Percentiles rank a stretch among this genome's conserved stretches.
Evolutionary conservation across 1,140 invertebrate species (phyloP).

Genomic region (Dreissena rostriformis): DNA sequence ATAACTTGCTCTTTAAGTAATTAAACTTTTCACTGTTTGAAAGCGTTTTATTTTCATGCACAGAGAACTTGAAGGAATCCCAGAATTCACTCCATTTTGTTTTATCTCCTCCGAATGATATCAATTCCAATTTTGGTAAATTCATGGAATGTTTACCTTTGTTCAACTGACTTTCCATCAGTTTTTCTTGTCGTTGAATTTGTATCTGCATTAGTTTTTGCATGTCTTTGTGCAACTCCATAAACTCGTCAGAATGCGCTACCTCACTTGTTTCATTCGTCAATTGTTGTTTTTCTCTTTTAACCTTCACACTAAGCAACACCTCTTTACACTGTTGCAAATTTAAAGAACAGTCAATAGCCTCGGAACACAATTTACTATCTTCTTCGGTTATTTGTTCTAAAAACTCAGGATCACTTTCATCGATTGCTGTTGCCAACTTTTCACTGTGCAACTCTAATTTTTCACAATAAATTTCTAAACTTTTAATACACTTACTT

Average conservation of each 20-base stretch:
- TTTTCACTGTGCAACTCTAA: neutral
- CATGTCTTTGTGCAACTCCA: too few relatives aligned
- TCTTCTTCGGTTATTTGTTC: neutral
- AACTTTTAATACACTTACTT: neutral
- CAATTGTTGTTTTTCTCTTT: neutral
- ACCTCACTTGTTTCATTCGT: neutral
- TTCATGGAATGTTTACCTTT: slow-evolving; percentile 10
- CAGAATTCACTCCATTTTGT: slow-evolving; percentile 16
- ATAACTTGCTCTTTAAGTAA: slow-evolving; percentile 1
- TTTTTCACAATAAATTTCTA: neutral
- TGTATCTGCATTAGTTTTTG: neutral
- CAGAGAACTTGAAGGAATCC: neutral
- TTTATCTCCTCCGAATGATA: neutral
- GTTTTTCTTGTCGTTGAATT: slow-evolving; percentile 14
- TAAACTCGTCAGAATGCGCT: neutral
- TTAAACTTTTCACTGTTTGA: slow-evolving; percentile 24
- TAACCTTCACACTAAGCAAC: neutral
- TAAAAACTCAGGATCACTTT: neutral
- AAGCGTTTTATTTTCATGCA: slow-evolving; percentile 15
- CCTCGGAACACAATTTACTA: neutral
- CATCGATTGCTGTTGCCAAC: neutral
- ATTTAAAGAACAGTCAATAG: neutral
- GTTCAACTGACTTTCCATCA: neutral
- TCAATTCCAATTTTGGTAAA: slow-evolving; percentile 11
- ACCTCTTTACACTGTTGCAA: neutral